These are phyloP conservation scores for Endotricha flammealis DNA, from an alignment of 2,888 invertebrate species.

Conservation along the genomic window DNA sequence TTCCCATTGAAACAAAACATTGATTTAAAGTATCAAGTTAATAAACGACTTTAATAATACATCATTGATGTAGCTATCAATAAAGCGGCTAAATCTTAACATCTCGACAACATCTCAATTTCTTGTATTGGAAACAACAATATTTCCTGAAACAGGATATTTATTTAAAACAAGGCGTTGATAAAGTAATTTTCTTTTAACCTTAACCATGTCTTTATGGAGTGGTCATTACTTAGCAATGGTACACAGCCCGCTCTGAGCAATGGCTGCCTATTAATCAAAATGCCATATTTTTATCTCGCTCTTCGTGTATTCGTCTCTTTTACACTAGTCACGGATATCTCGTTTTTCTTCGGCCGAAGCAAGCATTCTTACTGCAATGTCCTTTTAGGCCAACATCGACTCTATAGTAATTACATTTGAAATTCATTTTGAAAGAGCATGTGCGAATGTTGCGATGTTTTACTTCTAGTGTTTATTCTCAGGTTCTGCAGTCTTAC, in stretches of 20 bases:
- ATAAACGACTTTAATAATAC: constrained; percentile 64
- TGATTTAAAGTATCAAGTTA: constrained; percentile 39
- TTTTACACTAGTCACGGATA: constrained; percentile 66
- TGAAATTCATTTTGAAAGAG: constrained; percentile 22
- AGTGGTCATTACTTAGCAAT: constrained; percentile 78
- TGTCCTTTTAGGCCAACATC: constrained; percentile 24
- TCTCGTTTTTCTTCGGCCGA: constrained; percentile 55
- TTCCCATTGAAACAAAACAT: constrained; percentile 11
- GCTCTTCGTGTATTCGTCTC: constrained; percentile 49
- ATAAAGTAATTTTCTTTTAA: constrained; percentile 79
- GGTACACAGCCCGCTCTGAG: constrained; percentile 77
- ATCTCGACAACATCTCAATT: constrained; percentile 73
- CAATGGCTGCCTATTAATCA: constrained; percentile 77
- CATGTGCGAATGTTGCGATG: constrained; percentile 24
- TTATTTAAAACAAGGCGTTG: constrained; percentile 79
- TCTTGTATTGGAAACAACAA: constrained; percentile 76
- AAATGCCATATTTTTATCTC: constrained; percentile 73
- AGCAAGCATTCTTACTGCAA: constrained; percentile 37
- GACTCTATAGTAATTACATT: constrained; percentile 20
- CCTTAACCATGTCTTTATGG: constrained; percentile 79
- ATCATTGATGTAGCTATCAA: constrained; percentile 73
- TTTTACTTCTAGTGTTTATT: constrained; percentile 29
- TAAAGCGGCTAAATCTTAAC: constrained; percentile 70
- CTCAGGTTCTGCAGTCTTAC: constrained; percentile 72
- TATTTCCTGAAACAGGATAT: constrained; percentile 79